Evolutionary conservation across 2,797 vertebrate species (phyloP).

Genomic region (Octomys mimax): DNA sequence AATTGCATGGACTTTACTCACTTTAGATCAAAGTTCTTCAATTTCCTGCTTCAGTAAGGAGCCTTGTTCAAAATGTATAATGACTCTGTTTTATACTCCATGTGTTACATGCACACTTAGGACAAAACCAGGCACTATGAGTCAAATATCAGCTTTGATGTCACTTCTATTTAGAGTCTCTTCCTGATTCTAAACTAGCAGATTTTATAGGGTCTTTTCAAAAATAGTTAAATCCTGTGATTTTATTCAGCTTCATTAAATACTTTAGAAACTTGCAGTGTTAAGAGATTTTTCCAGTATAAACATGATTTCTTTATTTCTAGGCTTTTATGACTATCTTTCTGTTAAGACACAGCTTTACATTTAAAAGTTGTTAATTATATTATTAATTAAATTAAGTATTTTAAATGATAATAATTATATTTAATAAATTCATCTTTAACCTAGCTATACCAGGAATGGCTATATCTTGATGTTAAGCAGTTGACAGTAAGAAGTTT

Average conservation of each 20-base stretch:
- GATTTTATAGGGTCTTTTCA: neutral
- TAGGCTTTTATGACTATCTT: neutral
- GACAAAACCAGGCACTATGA: neutral
- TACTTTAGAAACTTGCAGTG: neutral
- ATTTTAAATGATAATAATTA: neutral
- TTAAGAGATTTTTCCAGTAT: neutral
- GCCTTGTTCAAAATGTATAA: neutral
- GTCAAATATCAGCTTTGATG: neutral
- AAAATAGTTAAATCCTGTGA: neutral
- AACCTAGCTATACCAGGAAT: neutral
- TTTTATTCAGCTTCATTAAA: neutral
- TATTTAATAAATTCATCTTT: neutral
- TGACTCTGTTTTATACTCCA: neutral
- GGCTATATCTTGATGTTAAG: neutral
- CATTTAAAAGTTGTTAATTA: neutral
- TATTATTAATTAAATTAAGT: neutral
- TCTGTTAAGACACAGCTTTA: neutral
- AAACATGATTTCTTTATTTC: neutral
- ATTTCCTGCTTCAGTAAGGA: neutral
- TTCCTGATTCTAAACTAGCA: neutral
- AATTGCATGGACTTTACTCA: neutral
- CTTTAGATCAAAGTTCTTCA: neutral
- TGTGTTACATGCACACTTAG: neutral
- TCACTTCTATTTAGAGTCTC: neutral
- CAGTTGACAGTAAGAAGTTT: neutral